A percentile compares a stretch with the other conserved stretches of the same genome.
phyloP scores from a whole-genome alignment of 2,888 invertebrate genomes.

The Phortica magna region DNA sequence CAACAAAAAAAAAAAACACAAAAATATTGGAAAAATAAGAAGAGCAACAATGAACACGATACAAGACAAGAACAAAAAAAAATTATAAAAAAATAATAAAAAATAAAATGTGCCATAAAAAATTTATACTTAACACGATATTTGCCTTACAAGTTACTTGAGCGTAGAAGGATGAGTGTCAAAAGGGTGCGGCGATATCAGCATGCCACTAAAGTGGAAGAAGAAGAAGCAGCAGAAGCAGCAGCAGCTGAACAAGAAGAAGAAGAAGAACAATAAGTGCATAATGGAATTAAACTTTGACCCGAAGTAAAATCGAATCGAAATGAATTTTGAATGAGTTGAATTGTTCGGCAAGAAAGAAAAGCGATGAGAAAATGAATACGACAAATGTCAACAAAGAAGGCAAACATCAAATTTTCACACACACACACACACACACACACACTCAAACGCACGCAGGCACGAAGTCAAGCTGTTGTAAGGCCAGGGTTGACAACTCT shows the following conservation, averaged over 20 bases:
- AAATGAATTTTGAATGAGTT: constrained; percentile 15
- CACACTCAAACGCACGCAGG: background rate
- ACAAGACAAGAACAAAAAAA: background rate
- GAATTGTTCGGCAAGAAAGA: background rate
- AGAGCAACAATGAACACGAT: background rate
- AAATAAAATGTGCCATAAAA: constrained; percentile 5
- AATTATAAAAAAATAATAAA: background rate
- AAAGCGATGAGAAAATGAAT: background rate
- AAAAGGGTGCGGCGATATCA: background rate
- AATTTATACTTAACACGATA: constrained; percentile 1
- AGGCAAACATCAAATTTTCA: background rate
- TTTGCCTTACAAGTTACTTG: background rate
- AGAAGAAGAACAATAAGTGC: background rate
- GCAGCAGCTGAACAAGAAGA: background rate
- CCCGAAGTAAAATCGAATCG: background rate
- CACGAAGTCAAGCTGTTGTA: background rate
- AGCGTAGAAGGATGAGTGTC: background rate
- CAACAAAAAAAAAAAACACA: background rate
- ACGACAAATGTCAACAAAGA: background rate
- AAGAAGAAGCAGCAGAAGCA: background rate
- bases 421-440: background rate
- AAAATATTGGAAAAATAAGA: background rate
- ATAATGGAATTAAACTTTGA: constrained; percentile 11
- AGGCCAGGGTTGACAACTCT: background rate
- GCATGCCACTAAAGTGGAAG: background rate